Base-by-base conservation (phyloP, 2,888 invertebrate genomes). In the Argyresthia albistria region DNA sequence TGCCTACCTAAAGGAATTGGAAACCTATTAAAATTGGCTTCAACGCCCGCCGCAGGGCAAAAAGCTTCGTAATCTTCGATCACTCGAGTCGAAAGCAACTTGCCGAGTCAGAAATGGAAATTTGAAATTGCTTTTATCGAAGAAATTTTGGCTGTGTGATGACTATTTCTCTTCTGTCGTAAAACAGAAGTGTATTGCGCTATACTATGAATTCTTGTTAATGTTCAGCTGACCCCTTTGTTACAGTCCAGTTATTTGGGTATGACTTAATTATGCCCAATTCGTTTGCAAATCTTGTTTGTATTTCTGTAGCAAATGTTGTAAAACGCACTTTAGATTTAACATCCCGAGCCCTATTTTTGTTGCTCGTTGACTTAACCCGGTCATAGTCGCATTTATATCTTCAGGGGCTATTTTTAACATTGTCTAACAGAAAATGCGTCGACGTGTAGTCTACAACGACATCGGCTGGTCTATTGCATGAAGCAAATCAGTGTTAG, bases 361-460 rank as follows among this genome's bases (percentile, higher is more conserved):
- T 76, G 70, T 73, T 67, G 67, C 63, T 66, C 67, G 60, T 65
- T 69, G 73, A 72, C 70, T 75, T 82, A 84, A 84, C 86, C 84
- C 71, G 86, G 86, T 86, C 71, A 79, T 80, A 81, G 83, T 76
- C 67, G 73, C 76, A 76, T 70, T 81, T 83, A 86, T 86, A 84
- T 80, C 79, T 75, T 70, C 76, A 74, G 72, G 63, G 53, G 68
- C 73, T 86, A 86, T 84, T 79, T 83, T 70, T 79, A 76, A 70
- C 69, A 64, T 65, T 69, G 75, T 75, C 75, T 70, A 73, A 74
- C 67, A 69, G 66, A 70, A 70, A 75, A 75, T 61, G 65, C 73
- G 72, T 62, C 69, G 70, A 67, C 76, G 76, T 9, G n/a, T 39
- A 39, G 25, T 25, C 25, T 2, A 25, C 25, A 25, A 25, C 25